Evolutionary conservation across 2,797 vertebrate genomes (phyloP), one percentile per base, ranked within the genome.

Genomic region (Sebastes paucispinis): DNA sequence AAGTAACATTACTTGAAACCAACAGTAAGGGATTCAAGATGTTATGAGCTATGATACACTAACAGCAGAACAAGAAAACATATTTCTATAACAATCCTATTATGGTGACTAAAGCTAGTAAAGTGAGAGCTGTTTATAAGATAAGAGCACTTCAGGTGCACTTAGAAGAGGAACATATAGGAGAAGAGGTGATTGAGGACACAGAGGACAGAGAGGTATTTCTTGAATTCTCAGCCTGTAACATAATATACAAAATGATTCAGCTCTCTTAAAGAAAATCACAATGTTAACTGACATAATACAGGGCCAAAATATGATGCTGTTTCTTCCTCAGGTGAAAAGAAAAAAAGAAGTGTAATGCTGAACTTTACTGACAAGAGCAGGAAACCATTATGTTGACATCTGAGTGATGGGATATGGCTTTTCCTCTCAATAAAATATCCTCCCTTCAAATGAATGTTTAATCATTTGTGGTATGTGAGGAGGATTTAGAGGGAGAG

Each of bases 351-450:
- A 31, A 25, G 12, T 18, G 6, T 70, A 63, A 24, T 12, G 9
- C 32, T 77, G 39, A 66, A 54, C 29, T 32, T 59, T 32, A 39
- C 1, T 24, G 8, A 68, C 50, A 76, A 55, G 13, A 54, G 22
- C 43, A 50, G 18, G 8, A 58, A 77, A 39, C 27, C n/a, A n/a
- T 73, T 57, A 60, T 62, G n/a, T 64, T 68, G 81, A 83, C 66
- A 20, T 66, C 9, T 66, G 89, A 85, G 43, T 62, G 70, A 87
- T 64, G 59, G 20, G 55, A 63, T 39, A 72, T 24, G 32, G 29
- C 8, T 67, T 73, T 79, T 75, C 27, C 81, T 81, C 63, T 86
- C 73, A 55, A 78, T 74, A 39, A 80, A 86, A 81, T 73, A 67
- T 77, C 75, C 64, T 73, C 68, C 76, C 43, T 67, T 65, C 50